Evolutionary conservation across 2,113 vertebrate genomes (phyloP).

Genomic region (Naja naja): DNA sequence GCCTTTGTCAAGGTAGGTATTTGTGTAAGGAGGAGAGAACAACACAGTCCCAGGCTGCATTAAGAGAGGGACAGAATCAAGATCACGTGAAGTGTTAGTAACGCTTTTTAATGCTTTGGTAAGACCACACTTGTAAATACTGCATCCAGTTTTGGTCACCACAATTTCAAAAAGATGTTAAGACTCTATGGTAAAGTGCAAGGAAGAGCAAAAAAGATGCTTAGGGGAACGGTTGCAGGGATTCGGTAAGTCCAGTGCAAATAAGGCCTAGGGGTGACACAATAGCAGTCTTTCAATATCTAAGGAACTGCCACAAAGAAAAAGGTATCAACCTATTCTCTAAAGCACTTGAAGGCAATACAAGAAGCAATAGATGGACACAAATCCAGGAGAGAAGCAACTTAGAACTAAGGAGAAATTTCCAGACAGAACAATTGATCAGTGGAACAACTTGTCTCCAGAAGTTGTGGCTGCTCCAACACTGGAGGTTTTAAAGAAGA

Average conservation of each 20-base stretch:
- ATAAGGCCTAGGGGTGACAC: no score
- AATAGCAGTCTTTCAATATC: background rate
- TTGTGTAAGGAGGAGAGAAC: background rate
- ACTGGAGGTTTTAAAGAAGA: background rate
- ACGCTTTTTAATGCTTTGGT: background rate
- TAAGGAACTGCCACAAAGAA: background rate
- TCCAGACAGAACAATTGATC: background rate
- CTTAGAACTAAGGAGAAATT: background rate
- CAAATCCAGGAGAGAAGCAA: background rate
- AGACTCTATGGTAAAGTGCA: background rate
- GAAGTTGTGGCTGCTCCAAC: background rate
- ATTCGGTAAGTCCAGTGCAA: background rate
- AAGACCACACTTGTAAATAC: background rate
- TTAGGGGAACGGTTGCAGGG: background rate
- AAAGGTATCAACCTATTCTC: background rate
- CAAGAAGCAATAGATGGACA: background rate
- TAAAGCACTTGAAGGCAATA: background rate
- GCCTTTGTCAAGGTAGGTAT: conserved; percentile 86
- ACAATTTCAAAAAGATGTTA: background rate
- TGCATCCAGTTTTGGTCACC: background rate
- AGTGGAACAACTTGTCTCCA: background rate
- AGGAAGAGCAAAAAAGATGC: background rate
- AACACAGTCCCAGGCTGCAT: background rate
- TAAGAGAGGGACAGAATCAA: background rate
- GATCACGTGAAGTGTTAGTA: background rate